Conservation (phyloP, 2,113 vertebrate genomes). For the Plestiodon gilberti region DNA sequence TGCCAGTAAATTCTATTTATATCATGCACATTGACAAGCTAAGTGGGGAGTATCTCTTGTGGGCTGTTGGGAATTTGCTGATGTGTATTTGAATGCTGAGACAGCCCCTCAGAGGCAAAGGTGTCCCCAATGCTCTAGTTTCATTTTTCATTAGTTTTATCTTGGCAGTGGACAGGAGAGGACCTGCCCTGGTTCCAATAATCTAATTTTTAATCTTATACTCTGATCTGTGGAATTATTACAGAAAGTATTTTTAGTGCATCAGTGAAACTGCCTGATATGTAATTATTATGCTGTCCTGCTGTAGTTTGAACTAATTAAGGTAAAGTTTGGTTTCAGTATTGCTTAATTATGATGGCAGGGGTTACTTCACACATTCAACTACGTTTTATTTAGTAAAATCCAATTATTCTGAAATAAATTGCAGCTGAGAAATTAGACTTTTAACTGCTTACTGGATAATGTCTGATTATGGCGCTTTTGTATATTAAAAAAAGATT, state of each 20-base stretch:
- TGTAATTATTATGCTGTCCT: slow-evolving; percentile 39
- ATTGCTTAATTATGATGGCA: slow-evolving; percentile 47
- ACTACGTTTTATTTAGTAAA: slow-evolving; percentile 55
- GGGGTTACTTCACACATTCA: slow-evolving; percentile 41
- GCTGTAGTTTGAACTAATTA: slow-evolving; percentile 42
- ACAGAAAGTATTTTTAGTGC: slow-evolving; percentile 13
- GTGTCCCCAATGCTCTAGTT: background rate
- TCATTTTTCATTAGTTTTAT: background rate
- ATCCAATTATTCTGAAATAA: slow-evolving; percentile 40
- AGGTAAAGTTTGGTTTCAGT: slow-evolving; percentile 33
- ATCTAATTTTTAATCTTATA: background rate
- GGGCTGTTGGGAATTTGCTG: too few species aligned
- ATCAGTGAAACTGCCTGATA: slow-evolving; percentile 21
- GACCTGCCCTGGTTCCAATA: background rate
- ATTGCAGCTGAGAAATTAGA: slow-evolving; percentile 32
- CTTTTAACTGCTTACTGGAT: slow-evolving; percentile 39
- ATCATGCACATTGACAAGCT: background rate
- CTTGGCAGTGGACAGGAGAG: background rate
- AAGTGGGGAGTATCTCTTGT: background rate
- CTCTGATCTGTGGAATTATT: background rate
- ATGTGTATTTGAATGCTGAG: background rate
- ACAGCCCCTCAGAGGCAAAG: background rate
- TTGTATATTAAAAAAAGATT: slow-evolving; percentile 46
- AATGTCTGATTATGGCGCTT: slow-evolving; percentile 29
- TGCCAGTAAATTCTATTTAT: background rate